Evolutionary conservation across 2,113 vertebrate genomes (phyloP), one percentile per base, ranked within the genome.

Genomic region (Abramis brama): DNA sequence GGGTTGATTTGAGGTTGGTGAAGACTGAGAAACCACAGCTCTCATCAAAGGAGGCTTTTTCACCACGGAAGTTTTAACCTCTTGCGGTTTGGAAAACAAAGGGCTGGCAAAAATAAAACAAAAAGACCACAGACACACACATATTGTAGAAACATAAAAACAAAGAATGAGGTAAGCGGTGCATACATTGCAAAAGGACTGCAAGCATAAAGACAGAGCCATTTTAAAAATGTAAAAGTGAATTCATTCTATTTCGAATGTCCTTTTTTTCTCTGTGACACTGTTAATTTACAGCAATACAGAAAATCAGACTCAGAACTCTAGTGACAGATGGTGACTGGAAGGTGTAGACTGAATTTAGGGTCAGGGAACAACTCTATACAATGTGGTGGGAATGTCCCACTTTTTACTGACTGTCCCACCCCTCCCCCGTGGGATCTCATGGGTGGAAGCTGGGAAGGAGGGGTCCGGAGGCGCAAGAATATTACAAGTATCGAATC

Each of bases 31-130:
- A 77, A 91, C 81, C 13, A 82, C 71, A 3, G 87, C 90, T 62
- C 75, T 88, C 83, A 91, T 88, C 70, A 86, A 39, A 45, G 17
- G 55, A 50, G 90, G 88, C 33, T 66, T 88, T 55, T 88, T 80
- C 71, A 91, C 88, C 60, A 83, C 15, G 0, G 73, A 87, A 0
- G 85, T 91, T 74, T 87, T 82, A 79, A 86, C 39, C 43, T 87
- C 77, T 73, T 89, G 90, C 27, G 88, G 87, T 66, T 59, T 84
- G 43, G 84, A 71, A 62, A 60, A 87, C 74, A 85, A 76, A 23
- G 43, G 77, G 30, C 90, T 89, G 47, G 30, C 21, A 59, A 80
- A 79, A 79, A 80, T 73, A 82, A 83, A 59, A 83, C 39, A 87
- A 62, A 84, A 75, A 70, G 45, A 85, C 57, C 50, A 80, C 10